Percentiles rank a stretch among this genome's conserved stretches.
phyloP scores from a whole-genome alignment of 2,888 invertebrate genomes.

The Morpho deidamia region DNA sequence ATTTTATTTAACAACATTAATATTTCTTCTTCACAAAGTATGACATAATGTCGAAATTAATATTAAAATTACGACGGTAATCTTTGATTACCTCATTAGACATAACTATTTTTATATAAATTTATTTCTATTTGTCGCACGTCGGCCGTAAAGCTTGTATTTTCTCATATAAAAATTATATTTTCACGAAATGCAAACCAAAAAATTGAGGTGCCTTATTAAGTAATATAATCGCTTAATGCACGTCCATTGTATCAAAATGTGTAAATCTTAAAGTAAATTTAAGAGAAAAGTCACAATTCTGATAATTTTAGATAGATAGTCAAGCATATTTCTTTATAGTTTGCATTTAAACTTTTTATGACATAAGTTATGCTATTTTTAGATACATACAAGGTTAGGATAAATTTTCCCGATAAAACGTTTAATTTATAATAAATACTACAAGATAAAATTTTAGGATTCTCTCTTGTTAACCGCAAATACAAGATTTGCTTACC shows the following conservation, averaged over 20 bases:
- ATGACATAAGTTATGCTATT: slow-evolving; percentile 5
- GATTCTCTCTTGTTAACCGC: no score
- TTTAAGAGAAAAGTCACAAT: slow-evolving; percentile 57
- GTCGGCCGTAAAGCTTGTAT: slow-evolving; percentile 10
- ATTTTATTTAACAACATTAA: background rate
- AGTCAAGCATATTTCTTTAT: slow-evolving; percentile 17
- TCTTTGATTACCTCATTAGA: slow-evolving; percentile 7
- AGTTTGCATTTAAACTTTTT: slow-evolving; percentile 32
- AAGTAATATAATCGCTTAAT: slow-evolving; percentile 27
- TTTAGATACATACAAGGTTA: background rate
- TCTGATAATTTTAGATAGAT: slow-evolving; percentile 33
- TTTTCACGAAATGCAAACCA: slow-evolving; percentile 45
- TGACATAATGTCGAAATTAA: background rate
- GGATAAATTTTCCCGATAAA: background rate
- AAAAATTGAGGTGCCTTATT: slow-evolving; percentile 68
- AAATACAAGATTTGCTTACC: no score
- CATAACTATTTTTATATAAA: slow-evolving; percentile 2
- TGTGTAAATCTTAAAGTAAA: slow-evolving; percentile 26
- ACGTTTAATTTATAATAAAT: no score
- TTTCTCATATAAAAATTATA: slow-evolving; percentile 21
- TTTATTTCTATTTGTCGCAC: slow-evolving; percentile 3
- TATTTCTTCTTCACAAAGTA: background rate
- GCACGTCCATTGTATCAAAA: slow-evolving; percentile 18
- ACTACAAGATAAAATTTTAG: no score
- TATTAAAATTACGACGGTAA: slow-evolving; percentile 1